A percentile compares a stretch with the other conserved stretches of the same genome.
phyloP scores from a whole-genome alignment of 2,888 invertebrate species.

The Anarsia innoxiella region DNA sequence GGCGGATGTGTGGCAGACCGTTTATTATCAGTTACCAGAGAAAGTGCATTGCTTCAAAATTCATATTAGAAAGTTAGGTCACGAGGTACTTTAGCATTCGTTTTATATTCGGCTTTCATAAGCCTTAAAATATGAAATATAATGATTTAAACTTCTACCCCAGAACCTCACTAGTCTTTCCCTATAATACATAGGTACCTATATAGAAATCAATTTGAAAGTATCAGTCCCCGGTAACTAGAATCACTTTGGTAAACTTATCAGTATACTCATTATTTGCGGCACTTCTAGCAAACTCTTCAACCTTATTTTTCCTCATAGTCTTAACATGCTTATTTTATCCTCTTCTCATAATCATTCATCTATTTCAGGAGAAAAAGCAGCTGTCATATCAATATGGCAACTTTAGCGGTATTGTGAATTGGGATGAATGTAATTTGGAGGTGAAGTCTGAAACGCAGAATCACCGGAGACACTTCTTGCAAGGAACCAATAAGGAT shows the following conservation, averaged over 20 bases:
- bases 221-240: background rate
- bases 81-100: background rate
- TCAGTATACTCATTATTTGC: too few species aligned
- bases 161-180: background rate
- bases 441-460: conserved; percentile 30
- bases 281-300: background rate
- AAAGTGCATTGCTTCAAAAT: conserved; percentile 37
- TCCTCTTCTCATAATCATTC: background rate
- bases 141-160: background rate
- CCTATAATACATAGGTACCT: background rate
- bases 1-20: conserved; percentile 35
- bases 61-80: conserved; percentile 27
- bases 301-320: background rate
- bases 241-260: background rate
- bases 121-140: background rate
- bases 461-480: conserved; percentile 27
- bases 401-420: conserved; percentile 26
- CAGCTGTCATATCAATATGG: conserved; percentile 24
- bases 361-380: conserved; percentile 24
- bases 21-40: conserved; percentile 28
- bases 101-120: background rate
- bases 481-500: conserved; percentile 25
- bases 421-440: conserved; percentile 33
- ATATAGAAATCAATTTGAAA: background rate
- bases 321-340: background rate